These are phyloP conservation scores for Mimachlamys varia DNA, from an alignment of 2,888 invertebrate species.

Conservation along the genomic window DNA sequence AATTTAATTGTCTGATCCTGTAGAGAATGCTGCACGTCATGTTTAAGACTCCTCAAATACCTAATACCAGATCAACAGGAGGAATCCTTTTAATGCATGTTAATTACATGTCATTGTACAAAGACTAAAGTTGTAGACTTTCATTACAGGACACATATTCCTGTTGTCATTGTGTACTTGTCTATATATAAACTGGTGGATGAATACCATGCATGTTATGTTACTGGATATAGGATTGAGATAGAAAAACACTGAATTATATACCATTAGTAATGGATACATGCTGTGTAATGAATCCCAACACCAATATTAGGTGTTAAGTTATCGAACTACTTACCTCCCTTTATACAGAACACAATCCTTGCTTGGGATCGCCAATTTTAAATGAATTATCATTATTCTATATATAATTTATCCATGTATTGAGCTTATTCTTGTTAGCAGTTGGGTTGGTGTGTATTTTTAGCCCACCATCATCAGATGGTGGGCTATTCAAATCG, in stretches of 20 bases:
- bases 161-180: no score
- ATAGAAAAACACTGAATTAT: no score
- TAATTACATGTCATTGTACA: neutral
- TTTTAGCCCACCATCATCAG: no score
- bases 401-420: neutral
- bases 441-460: neutral
- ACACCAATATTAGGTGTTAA: no score
- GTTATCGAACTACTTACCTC: neutral
- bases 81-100: neutral
- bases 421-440: neutral
- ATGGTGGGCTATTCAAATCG: no score
- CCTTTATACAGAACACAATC: neutral
- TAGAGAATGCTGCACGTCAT: neutral
- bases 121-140: neutral
- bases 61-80: neutral
- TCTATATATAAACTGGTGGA: no score
- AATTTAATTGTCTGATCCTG: neutral
- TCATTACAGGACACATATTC: no score
- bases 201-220: no score
- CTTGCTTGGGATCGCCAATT: neutral
- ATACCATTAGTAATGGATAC: no score
- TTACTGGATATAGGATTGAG: no score
- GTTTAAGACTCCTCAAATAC: neutral
- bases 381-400: neutral
- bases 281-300: no score